Percentiles rank a stretch among this genome's conserved stretches.
phyloP scores from a whole-genome alignment of 2,888 invertebrate genomes.

The Drosophila meridionalis region DNA sequence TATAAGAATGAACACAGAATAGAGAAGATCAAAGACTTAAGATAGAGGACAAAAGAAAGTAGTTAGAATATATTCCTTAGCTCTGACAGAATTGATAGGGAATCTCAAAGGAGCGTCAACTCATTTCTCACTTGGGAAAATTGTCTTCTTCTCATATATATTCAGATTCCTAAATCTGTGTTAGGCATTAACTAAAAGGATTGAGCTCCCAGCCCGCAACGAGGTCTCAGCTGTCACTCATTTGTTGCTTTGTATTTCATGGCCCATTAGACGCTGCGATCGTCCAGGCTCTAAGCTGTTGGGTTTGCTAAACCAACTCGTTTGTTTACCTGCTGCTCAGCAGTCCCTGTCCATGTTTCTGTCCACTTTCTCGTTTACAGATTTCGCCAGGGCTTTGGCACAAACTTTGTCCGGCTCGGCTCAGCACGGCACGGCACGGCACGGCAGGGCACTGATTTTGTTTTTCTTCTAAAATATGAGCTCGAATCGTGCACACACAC shows the following conservation, averaged over 20 bases:
- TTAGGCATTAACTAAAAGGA: background rate
- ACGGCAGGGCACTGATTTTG: conserved; percentile 72
- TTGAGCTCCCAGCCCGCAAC: too few species aligned
- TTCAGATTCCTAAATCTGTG: background rate
- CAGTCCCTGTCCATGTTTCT: conserved; percentile 49
- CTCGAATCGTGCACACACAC: conserved; percentile 60
- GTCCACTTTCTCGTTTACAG: conserved; percentile 58
- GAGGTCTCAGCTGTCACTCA: background rate
- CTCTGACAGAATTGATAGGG: background rate
- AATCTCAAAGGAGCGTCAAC: background rate
- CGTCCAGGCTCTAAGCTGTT: conserved; percentile 48
- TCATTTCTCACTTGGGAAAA: background rate
- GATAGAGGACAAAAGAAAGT: background rate
- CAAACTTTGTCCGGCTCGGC: conserved; percentile 55
- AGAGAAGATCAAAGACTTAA: background rate
- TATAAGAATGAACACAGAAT: too few species aligned
- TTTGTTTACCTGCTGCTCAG: conserved; percentile 49
- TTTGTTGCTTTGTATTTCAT: conserved; percentile 17
- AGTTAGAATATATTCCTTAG: background rate
- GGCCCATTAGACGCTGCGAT: conserved; percentile 47
- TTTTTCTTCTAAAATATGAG: conserved; percentile 78
- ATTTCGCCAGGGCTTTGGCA: conserved; percentile 37
- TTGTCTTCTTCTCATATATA: background rate
- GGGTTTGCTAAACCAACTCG: conserved; percentile 46
- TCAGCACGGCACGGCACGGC: too few species aligned